Evolutionary conservation across 2,888 invertebrate genomes (phyloP).

Genomic region (Drosophila algonquin): DNA sequence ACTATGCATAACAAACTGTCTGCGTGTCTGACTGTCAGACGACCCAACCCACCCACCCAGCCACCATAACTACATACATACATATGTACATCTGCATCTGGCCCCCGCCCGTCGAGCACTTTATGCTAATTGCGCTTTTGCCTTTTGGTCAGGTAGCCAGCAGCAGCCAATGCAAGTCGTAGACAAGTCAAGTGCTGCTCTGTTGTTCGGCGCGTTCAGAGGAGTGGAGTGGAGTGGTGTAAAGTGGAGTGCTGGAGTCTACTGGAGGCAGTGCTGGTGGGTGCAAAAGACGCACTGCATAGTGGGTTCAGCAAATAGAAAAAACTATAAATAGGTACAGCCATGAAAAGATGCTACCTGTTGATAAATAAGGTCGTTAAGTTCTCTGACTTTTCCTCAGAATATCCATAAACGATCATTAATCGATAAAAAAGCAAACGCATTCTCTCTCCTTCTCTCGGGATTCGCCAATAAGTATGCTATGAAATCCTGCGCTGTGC

Average conservation of each 20-base stretch:
- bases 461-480: slow-evolving; percentile 1
- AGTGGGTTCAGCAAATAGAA: background rate
- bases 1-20: slow-evolving; percentile 24
- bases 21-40: slow-evolving; percentile 19
- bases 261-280: background rate
- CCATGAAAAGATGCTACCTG: too few relatives aligned
- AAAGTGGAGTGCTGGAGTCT: background rate
- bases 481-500: background rate
- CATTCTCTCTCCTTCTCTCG: background rate
- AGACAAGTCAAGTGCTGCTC: slow-evolving; percentile 42
- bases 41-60: slow-evolving; percentile 2
- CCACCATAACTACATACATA: background rate
- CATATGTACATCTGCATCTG: too few relatives aligned
- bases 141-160: slow-evolving; percentile 67
- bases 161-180: slow-evolving; percentile 54
- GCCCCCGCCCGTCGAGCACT: slow-evolving; percentile 47
- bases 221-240: background rate
- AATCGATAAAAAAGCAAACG: background rate
- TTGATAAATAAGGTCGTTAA: background rate
- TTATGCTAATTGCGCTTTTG: slow-evolving; percentile 77
- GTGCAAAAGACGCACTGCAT: background rate
- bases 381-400: background rate
- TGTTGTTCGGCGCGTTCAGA: background rate
- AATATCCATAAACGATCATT: too few relatives aligned
- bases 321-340: too few relatives aligned